Base-by-base conservation (phyloP, 2,113 vertebrate species). In the Axis porcinus region DNA sequence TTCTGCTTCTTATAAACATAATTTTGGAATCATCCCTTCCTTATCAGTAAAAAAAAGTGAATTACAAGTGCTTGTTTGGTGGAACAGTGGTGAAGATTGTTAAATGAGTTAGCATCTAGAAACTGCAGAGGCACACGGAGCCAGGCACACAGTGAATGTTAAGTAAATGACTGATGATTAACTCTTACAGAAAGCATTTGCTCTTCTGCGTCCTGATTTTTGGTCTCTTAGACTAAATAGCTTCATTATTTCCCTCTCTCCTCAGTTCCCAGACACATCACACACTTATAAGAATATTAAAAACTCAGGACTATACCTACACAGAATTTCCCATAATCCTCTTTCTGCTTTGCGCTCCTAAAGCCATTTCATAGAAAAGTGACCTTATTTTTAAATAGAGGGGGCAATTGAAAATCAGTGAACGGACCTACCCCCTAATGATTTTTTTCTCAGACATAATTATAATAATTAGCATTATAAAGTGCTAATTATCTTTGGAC, bases 391-490 rank as follows among this genome's bases (percentile, higher is more conserved):
- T 99, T 99, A 99, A 99, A 99, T 98, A 99, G 98, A 99, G 98
- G 98, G 99, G 98, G 99, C 98, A 99, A 99, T 99, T 99, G 99
- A 99, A 99, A 99, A 99, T 99, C 98, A 98, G 98, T 98, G 98
- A 99, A 98, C 98, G 98, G 98, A 98, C 98, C 96, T 99, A 99
- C 98, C 98, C 99, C 98, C 98, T 99, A 99, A 99, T 99, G 99
- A 99, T 99, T 99, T 99, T 99, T 99, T 99, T 99, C 99, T 99
- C 99, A 99, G 98, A 99, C 98, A 99, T 99, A 99, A 99, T 99
- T 99, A 99, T 98, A 99, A 99, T 99, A 99, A 99, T 99, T 99
- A 99, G 98, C 98, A 99, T 99, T 99, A 99, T 99, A 99, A 99
- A 99, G 98, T 99, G 98, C 99, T 99, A 99, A 99, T 99, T 99